Conservation (phyloP, 2,797 vertebrate genomes). For the Rousettus madagascariensis region DNA sequence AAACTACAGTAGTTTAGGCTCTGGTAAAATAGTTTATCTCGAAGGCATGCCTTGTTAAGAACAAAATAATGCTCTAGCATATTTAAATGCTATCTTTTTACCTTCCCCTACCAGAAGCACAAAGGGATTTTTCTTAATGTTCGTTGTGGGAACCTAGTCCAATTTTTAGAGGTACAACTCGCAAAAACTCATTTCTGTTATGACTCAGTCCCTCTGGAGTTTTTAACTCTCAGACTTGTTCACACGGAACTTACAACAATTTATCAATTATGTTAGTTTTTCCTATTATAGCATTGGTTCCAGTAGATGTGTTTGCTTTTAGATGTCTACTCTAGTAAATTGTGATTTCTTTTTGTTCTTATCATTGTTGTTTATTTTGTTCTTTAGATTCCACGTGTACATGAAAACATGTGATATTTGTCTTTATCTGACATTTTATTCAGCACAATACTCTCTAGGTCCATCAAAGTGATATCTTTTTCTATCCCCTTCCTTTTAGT, state of each 20-base stretch:
- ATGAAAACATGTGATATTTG: no score
- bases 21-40: background rate
- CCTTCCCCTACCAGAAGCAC: background rate
- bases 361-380: no score
- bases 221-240: background rate
- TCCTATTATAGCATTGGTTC: background rate
- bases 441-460: no score
- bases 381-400: no score
- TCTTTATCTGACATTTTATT: no score
- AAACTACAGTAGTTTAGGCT: background rate
- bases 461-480: no score
- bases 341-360: no score
- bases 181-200: background rate
- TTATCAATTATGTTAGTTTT: background rate
- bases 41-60: background rate
- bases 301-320: background rate
- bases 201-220: background rate
- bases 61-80: background rate
- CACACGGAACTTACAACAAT: background rate
- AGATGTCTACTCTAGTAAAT: background rate
- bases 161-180: background rate
- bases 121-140: background rate
- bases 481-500: no score
- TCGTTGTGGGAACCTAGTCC: background rate
- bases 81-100: background rate